Evolutionary conservation across 1,140 invertebrate species (phyloP).

Genomic region (Drosophila mojavensis): DNA sequence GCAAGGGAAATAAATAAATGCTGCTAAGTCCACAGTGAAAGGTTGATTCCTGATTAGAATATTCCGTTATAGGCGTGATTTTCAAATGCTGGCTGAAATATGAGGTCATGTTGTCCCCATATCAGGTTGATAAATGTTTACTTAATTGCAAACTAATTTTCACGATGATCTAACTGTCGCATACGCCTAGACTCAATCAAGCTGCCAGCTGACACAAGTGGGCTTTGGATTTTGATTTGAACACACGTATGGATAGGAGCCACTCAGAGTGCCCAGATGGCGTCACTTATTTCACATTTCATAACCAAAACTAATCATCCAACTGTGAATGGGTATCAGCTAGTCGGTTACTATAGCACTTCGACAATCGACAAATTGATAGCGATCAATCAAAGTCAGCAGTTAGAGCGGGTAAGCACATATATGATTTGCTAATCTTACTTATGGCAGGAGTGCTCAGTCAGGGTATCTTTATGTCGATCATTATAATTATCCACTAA

Average conservation of each 20-base stretch:
- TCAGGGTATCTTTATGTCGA: slow-evolving; percentile 10
- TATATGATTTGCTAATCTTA: too few species aligned
- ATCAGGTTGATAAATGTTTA: slow-evolving; percentile 13
- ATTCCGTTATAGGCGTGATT: background rate
- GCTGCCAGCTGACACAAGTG: background rate
- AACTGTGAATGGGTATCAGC: background rate
- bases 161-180: slow-evolving; percentile 28
- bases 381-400: too few species aligned
- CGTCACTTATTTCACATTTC: background rate
- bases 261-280: background rate
- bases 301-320: background rate
- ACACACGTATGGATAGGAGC: background rate
- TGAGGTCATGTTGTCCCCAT: slow-evolving; percentile 24
- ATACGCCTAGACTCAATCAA: slow-evolving; percentile 18
- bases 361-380: too few species aligned
- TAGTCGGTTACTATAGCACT: too few species aligned
- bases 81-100: background rate
- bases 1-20: slow-evolving; percentile 17
- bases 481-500: background rate
- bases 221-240: slow-evolving; percentile 2
- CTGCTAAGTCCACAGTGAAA: slow-evolving; percentile 19
- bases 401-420: too few species aligned
- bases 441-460: background rate
- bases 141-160: slow-evolving; percentile 39
- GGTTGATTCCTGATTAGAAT: slow-evolving; percentile 5